Evolutionary conservation across 2,797 vertebrate genomes (phyloP).

Genomic region (Diglossa cyanea): DNA sequence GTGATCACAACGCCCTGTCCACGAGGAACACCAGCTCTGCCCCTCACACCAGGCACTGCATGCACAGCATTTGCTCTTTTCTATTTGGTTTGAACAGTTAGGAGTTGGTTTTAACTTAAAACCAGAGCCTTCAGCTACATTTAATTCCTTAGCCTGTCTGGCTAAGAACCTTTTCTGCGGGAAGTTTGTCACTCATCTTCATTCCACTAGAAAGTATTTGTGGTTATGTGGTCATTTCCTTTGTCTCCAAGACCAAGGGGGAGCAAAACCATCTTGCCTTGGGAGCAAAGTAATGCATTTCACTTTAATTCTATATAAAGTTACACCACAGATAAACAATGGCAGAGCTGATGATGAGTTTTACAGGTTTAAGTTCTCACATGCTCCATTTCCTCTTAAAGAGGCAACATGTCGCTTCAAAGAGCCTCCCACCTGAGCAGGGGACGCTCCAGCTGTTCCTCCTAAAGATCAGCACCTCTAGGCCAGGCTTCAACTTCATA

Average conservation of each 20-base stretch:
- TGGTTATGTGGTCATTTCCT: conserved; percentile 44
- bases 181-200: conserved; percentile 20
- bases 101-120: not conserved
- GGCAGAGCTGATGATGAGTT: conserved; percentile 55
- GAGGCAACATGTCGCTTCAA: conserved; percentile 68
- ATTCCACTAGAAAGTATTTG: conserved; percentile 25
- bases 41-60: not conserved
- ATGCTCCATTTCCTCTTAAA: conserved; percentile 70
- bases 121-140: not conserved
- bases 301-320: conserved; percentile 48
- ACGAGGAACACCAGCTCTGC: not conserved
- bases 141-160: not conserved
- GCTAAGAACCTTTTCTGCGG: not conserved
- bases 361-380: conserved; percentile 69
- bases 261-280: not conserved
- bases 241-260: conserved; percentile 18
- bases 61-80: not conserved
- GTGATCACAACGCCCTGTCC: not conserved
- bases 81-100: not conserved
- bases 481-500: conserved; percentile 70
- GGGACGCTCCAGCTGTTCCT: conserved; percentile 77
- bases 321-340: conserved; percentile 65
- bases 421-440: conserved; percentile 72
- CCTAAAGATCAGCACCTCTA: conserved; percentile 75
- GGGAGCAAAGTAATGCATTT: not conserved